Percentiles rank a stretch among this genome's conserved stretches.
phyloP scores from a whole-genome alignment of 2,888 invertebrate genomes.

The Conus canariensis region DNA sequence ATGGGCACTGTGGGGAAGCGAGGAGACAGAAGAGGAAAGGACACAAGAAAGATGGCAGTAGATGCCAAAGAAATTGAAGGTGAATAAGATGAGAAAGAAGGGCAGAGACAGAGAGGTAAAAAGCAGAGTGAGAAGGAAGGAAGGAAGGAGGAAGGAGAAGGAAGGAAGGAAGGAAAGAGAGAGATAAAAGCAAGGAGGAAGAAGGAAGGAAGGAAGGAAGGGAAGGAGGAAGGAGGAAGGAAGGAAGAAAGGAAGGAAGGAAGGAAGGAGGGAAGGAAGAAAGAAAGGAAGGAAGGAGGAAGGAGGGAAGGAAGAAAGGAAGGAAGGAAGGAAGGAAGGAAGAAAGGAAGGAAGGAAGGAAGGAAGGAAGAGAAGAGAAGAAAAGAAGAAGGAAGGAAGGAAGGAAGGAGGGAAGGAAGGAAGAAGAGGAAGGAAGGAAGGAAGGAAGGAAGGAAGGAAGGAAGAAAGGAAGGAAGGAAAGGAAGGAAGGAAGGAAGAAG shows the following conservation, averaged over 20 bases:
- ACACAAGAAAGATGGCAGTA: too few relatives aligned
- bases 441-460: too few relatives aligned
- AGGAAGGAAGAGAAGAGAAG: too few relatives aligned
- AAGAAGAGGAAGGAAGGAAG: background rate
- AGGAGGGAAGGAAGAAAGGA: background rate
- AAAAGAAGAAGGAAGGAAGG: background rate
- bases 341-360: background rate
- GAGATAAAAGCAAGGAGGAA: too few relatives aligned
- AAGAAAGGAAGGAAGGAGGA: background rate
- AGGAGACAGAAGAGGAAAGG: too few relatives aligned
- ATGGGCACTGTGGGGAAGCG: too few relatives aligned
- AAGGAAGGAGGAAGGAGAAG: background rate
- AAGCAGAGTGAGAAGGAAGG: background rate
- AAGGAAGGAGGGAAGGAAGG: background rate
- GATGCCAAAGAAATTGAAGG: too few relatives aligned
- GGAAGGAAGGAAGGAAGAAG: background rate
- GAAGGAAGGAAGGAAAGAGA: background rate
- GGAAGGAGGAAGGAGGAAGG: background rate
- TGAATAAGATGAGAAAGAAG: background rate
- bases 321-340: background rate
- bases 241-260: background rate
- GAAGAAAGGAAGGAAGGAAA: background rate
- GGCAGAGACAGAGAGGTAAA: conserved; percentile 30
- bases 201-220: background rate
- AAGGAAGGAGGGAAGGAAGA: too few relatives aligned